Base-by-base conservation (phyloP, 2,888 invertebrate species). In the Coleophora flavipennella region DNA sequence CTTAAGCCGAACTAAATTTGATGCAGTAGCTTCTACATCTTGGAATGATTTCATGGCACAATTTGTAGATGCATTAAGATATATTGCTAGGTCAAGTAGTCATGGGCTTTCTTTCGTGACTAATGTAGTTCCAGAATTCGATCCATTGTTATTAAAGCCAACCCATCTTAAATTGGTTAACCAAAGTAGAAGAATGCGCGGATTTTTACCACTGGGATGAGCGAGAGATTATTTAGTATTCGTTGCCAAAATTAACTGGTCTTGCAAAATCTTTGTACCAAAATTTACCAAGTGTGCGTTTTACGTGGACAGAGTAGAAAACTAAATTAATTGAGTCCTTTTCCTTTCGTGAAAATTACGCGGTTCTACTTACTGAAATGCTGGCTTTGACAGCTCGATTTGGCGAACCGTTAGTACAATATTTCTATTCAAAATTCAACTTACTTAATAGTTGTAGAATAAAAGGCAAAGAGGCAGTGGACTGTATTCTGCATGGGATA, bases 231-330 rank as follows among this genome's bases (percentile, higher is more conserved):
- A 27, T 31, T 6, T 37, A 41, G 12, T 41, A 41, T 27, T 29
- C 41, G 1, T 14, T 41, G 12, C 37, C 41, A 7, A 41, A 41
- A 14, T 27, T 41, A 3, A 27, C 13, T 1, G 40, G 40, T n/a
- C 8, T 44, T 1, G 50, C 46, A 9, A 36, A 49, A 31, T 39
- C 38, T 8, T 53, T 50, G 53, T 49, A 49, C 11, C 41, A 47
- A 38, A 47, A 46, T 8, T 33, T 49, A 7, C 36, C 46, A 3
- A 38, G 41, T 7, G 34, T 49, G 8, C 20, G 46, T 8, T 50
- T 40, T 33, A 34, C 46, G 1, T 53, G 53, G 49, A 13, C n/a
- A 6, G 46, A 51, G 29, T 51, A 51, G 51, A 45, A 50, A 38
- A 20, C n/a, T 9, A 48, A 49, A 38, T 28, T 53, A n/a, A n/a